A percentile compares a stretch with the other conserved stretches of the same genome.
phyloP scores from a whole-genome alignment of 2,888 invertebrate species.

The Hirtodrosophila duncani region DNA sequence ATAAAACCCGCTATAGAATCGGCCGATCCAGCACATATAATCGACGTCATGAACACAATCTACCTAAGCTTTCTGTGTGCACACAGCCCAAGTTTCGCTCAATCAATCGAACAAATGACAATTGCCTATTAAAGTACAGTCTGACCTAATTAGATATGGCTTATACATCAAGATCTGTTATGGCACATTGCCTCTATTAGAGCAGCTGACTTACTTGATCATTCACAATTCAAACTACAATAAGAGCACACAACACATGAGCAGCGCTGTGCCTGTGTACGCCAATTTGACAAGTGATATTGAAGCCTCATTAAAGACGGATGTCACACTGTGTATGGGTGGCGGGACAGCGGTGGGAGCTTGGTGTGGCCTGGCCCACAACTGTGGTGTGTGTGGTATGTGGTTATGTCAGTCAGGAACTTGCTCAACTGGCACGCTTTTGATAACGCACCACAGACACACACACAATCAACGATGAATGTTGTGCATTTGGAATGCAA shows the following conservation, averaged over 20 bases:
- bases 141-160: slow-evolving; percentile 52
- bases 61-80: too few relatives aligned
- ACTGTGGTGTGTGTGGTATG: slow-evolving; percentile 4
- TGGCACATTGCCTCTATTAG: slow-evolving; percentile 12
- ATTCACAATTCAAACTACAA: slow-evolving; percentile 7
- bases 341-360: slow-evolving; percentile 14
- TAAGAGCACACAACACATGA: slow-evolving; percentile 2
- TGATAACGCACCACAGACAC: slow-evolving; percentile 46
- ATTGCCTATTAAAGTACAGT: slow-evolving; percentile 22
- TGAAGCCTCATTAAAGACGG: slow-evolving; percentile 60
- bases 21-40: too few relatives aligned
- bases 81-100: not conserved
- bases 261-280: not conserved
- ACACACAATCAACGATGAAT: slow-evolving; percentile 1
- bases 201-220: not conserved
- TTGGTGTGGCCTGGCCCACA: not conserved
- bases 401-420: slow-evolving; percentile 36
- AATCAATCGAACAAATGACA: slow-evolving; percentile 25
- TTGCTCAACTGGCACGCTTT: slow-evolving; percentile 59
- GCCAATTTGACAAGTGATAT: slow-evolving; percentile 59
- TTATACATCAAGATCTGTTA: slow-evolving; percentile 18
- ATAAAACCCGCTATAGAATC: too few relatives aligned
- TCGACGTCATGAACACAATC: too few relatives aligned
- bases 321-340: slow-evolving; percentile 30
- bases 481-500: slow-evolving; percentile 59